Percentiles rank a stretch among this genome's conserved stretches.
Conservation (phyloP, 2,113 vertebrate species). For the Rhynchomys soricoides region DNA sequence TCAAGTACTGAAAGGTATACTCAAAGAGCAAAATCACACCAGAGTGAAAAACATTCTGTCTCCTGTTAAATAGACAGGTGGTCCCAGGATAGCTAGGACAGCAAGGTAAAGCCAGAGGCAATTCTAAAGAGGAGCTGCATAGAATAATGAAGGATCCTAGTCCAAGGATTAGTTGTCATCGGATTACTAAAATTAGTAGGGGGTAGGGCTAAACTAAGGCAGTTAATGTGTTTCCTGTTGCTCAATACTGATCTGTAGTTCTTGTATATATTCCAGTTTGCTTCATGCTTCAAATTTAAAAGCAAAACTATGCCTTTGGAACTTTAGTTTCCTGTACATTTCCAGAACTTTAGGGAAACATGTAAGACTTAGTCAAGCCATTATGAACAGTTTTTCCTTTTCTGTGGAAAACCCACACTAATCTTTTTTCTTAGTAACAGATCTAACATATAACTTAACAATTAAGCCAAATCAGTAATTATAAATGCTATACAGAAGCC, state of each 20-base stretch:
- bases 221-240: conserved; percentile 8
- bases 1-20: not conserved
- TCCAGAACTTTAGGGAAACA: not conserved
- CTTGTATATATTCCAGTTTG: not conserved
- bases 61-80: not conserved
- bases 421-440: not conserved
- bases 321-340: not conserved
- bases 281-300: conserved; percentile 26
- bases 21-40: conserved; percentile 2
- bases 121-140: not conserved
- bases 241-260: not conserved
- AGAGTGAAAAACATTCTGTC: not conserved
- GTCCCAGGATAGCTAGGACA: not conserved
- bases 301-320: not conserved
- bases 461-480: not conserved
- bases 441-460: not conserved
- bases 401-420: not conserved
- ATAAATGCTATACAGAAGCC: not conserved
- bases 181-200: not conserved
- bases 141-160: not conserved
- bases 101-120: not conserved
- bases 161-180: not conserved
- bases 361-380: not conserved
- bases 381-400: not conserved
- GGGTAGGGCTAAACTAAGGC: not conserved